These are phyloP conservation scores for Anguilla japonica DNA, from an alignment of 2,113 vertebrate genomes.

Conservation along the genomic window DNA sequence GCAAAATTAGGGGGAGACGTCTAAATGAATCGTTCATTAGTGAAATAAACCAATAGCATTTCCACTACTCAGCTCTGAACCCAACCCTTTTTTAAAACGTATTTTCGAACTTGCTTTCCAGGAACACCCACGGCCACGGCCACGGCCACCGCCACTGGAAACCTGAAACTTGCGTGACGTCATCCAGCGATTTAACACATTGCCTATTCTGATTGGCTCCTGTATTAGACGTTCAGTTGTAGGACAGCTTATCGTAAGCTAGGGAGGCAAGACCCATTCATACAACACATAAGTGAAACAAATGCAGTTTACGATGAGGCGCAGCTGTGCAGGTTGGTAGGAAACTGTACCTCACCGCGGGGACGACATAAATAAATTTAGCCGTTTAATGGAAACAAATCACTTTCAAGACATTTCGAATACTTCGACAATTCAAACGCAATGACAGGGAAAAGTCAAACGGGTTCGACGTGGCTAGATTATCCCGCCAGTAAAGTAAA, in stretches of 20 bases:
- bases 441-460: neutral
- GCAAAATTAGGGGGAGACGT: too few relatives aligned
- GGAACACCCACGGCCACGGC: neutral
- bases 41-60: neutral
- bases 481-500: neutral
- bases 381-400: neutral
- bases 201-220: neutral
- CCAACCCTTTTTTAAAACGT: too few relatives aligned
- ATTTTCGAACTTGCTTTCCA: neutral
- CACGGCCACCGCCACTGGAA: neutral
- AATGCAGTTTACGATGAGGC: neutral
- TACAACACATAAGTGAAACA: neutral
- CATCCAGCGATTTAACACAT: neutral
- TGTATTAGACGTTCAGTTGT: neutral
- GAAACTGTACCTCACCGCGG: neutral
- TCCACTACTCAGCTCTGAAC: too few relatives aligned
- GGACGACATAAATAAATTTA: neutral
- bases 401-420: neutral
- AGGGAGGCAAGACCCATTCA: slow-evolving; percentile 3
- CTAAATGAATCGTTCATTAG: neutral
- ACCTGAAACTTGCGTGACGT: neutral
- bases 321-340: neutral
- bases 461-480: neutral
- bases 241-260: neutral
- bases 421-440: neutral